Percentiles rank a stretch among this genome's conserved stretches.
phyloP scores from a whole-genome alignment of 2,113 vertebrate genomes.

The Xiphophorus maculatus region DNA sequence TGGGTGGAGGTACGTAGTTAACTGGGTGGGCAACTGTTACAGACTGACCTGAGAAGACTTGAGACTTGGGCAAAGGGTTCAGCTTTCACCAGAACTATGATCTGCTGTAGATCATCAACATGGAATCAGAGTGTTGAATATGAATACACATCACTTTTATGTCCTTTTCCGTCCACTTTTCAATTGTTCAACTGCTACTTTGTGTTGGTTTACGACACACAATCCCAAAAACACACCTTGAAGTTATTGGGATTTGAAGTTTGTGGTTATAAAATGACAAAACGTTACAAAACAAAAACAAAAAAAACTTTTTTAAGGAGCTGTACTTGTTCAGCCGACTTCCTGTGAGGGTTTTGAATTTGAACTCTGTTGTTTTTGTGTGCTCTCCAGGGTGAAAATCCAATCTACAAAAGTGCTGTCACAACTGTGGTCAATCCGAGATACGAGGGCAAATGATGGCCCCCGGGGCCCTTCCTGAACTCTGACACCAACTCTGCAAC shows the following conservation, averaged over 20 bases:
- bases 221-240: not conserved
- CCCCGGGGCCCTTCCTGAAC: constrained; percentile 64
- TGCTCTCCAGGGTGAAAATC: constrained; percentile 92
- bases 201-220: not conserved
- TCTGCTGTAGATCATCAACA: too few species aligned
- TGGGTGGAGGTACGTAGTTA: too few species aligned
- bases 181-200: not conserved
- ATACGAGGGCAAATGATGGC: constrained; percentile 96
- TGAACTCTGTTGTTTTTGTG: not conserved
- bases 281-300: not conserved
- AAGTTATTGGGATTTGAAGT: not conserved
- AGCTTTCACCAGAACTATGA: too few species aligned
- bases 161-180: not conserved
- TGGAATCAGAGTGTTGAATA: too few species aligned
- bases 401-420: constrained; percentile 99
- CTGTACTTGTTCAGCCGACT: not conserved
- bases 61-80: too few species aligned
- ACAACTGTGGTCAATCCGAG: constrained; percentile 99
- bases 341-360: not conserved
- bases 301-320: not conserved
- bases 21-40: too few species aligned
- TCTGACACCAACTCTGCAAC: constrained; percentile 75
- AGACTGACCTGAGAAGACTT: too few species aligned
- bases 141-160: too few species aligned
- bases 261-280: not conserved